These are phyloP conservation scores for Pammene aurita DNA, from an alignment of 2,888 invertebrate species.

Conservation along the genomic window DNA sequence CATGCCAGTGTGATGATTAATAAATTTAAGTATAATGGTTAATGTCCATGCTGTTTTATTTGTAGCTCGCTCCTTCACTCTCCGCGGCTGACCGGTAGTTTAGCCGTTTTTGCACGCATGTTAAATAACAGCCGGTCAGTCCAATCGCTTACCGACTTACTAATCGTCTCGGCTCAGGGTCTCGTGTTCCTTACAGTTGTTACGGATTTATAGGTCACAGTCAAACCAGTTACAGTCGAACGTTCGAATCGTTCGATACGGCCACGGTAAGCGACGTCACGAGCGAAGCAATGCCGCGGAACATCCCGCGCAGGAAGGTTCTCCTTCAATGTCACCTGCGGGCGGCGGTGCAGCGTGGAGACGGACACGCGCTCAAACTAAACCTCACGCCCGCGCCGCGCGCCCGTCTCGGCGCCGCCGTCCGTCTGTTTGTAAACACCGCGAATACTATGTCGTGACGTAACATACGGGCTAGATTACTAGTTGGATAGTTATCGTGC, in stretches of 20 bases:
- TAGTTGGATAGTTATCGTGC: conserved; percentile 46
- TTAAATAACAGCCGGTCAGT: conserved; percentile 6
- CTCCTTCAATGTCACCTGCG: conserved; percentile 66
- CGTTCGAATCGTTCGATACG: not conserved
- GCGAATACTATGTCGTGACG: conserved; percentile 55
- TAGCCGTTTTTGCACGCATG: conserved; percentile 36
- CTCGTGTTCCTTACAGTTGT: not conserved
- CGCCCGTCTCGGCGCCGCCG: conserved; percentile 60
- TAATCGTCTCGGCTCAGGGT: not conserved
- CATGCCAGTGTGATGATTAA: conserved; percentile 79
- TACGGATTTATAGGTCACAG: not conserved
- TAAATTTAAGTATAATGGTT: conserved; percentile 82
- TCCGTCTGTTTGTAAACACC: conserved; percentile 46
- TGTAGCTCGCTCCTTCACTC: conserved; percentile 47
- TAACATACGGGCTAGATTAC: conserved; percentile 42
- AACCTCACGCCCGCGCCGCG: conserved; percentile 62
- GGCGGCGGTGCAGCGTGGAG: conserved; percentile 56
- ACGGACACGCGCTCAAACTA: conserved; percentile 67
- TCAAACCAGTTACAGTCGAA: not conserved
- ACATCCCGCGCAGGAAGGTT: conserved; percentile 46
- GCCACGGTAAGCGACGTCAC: not conserved
- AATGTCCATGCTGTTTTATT: conserved; percentile 71
- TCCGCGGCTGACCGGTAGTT: conserved; percentile 31
- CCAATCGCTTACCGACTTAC: not conserved
- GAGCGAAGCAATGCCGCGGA: conserved; percentile 35